Conservation (phyloP, 2,797 vertebrate species). For the Neopelma chrysocephalum region DNA sequence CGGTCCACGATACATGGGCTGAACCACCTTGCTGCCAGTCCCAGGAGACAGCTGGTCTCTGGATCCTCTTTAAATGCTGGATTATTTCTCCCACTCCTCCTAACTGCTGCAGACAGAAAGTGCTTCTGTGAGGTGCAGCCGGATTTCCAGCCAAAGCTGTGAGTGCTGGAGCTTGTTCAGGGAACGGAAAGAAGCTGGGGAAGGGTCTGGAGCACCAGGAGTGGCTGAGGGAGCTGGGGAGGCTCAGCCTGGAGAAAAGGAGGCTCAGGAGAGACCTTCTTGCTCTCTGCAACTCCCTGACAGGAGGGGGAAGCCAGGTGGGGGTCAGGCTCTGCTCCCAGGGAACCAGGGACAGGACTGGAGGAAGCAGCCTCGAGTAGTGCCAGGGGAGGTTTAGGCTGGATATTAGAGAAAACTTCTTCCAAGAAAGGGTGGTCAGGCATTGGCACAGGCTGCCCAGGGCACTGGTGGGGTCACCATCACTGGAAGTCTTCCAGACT, state of each 20-base stretch:
- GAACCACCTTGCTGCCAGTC: background rate
- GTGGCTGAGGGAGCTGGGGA: background rate
- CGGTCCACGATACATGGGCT: background rate
- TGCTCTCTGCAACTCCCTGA: background rate
- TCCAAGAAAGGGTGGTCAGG: background rate
- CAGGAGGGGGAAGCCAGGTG: fast-evolving
- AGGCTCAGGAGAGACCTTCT: background rate
- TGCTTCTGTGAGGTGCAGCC: background rate
- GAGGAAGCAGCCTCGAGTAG: fast-evolving
- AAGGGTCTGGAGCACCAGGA: background rate
- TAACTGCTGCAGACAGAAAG: background rate
- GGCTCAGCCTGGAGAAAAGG: background rate
- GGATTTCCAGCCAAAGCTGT: background rate
- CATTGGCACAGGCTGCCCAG: background rate
- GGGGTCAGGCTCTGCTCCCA: fast-evolving
- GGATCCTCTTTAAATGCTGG: background rate
- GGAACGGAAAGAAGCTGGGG: background rate
- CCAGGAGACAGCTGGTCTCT: background rate
- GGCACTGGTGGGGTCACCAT: background rate
- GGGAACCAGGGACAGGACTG: background rate
- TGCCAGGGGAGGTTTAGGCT: background rate
- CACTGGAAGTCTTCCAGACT: background rate
- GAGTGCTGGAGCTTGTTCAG: background rate
- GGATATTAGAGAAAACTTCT: background rate
- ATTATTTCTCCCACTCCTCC: background rate